These are phyloP conservation scores for Nomada lathburiana DNA, from an alignment of 2,888 invertebrate species.

Conservation along the genomic window DNA sequence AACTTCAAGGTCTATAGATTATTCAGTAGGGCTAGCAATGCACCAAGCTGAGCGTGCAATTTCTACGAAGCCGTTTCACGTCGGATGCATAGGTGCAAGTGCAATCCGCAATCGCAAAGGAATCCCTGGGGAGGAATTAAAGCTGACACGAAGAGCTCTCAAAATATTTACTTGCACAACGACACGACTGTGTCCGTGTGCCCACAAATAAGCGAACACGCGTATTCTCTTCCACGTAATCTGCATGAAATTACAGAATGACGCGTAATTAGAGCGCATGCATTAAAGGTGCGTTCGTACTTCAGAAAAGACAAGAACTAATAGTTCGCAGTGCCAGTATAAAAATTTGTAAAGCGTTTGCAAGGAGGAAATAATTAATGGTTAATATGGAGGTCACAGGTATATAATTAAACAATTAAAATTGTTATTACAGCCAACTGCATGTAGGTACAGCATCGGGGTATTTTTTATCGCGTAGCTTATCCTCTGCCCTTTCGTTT, in stretches of 20 bases:
- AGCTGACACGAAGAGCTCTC: slow-evolving; percentile 47
- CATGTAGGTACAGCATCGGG: too few species aligned
- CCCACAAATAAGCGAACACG: slow-evolving; percentile 41
- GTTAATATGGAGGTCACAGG: too few species aligned
- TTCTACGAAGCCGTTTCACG: slow-evolving; percentile 23
- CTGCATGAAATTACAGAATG: slow-evolving; percentile 63
- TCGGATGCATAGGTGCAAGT: slow-evolving; percentile 21
- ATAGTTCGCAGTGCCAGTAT: not conserved
- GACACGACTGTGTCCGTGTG: not conserved
- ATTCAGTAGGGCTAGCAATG: not conserved
- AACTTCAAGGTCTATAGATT: not conserved
- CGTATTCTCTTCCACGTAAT: slow-evolving; percentile 35
- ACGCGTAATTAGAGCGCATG: slow-evolving; percentile 54
- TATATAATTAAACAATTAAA: too few species aligned
- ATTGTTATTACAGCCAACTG: too few species aligned
- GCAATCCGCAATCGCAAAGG: slow-evolving; percentile 42
- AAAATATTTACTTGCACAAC: slow-evolving; percentile 36
- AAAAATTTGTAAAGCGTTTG: not conserved
- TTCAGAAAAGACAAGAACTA: not conserved
- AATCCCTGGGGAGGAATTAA: slow-evolving; percentile 43
- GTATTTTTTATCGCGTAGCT: too few species aligned
- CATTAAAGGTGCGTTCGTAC: slow-evolving; percentile 23
- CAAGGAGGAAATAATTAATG: not conserved
- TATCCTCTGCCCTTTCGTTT: too few species aligned
- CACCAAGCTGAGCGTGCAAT: slow-evolving; percentile 13